Evolutionary conservation across 1,140 invertebrate genomes (phyloP), one percentile per base, ranked within the genome.

Genomic region (Halyomorpha halys): DNA sequence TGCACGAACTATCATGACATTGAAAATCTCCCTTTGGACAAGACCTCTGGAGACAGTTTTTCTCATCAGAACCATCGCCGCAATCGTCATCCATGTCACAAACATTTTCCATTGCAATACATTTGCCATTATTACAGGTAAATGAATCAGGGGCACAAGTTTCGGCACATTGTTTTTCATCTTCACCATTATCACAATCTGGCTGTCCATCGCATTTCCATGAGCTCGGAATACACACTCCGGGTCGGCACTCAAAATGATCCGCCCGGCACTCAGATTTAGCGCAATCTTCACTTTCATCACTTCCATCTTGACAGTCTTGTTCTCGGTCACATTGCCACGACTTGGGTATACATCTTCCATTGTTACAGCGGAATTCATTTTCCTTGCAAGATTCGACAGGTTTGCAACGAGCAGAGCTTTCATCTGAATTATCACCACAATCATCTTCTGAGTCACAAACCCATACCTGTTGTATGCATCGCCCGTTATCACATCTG

Each of bases 61-160:
- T 77, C 71, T 94, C 91, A 71, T 94, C 91, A 44, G 83, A 86
- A 25, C 81, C 82, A 70, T 92, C 89, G 4, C 84, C 86, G 69
- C 92, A 95, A 73, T 95, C 92, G 68, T 90, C 81, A 71, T 92
- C 88, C 25, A 83, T 80, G 75, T 97, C 92, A 73, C 93, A 97
- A 11, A 87, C 82, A 91, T 90, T 96, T 6, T 82, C 77, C 67
- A 84, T 81, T 70, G 91, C 89, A 66, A 95, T 91, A 73, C 91
- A 95, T 66, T 89, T 86, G 11, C 90, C 90, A 71, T 92, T 91
- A 44, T 80, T 82, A 75, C 92, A 95, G 3, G 89, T 91, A 72
- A 91, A 94, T 73, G 94, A 88, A 72, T 93, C 89, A 18, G 88
- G 82, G 63, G 90, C 82, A 73, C 90, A 92, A 1, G 88, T 91